phyloP scores from a whole-genome alignment of 2,797 vertebrate genomes.

The Manis crassicaudata region DNA sequence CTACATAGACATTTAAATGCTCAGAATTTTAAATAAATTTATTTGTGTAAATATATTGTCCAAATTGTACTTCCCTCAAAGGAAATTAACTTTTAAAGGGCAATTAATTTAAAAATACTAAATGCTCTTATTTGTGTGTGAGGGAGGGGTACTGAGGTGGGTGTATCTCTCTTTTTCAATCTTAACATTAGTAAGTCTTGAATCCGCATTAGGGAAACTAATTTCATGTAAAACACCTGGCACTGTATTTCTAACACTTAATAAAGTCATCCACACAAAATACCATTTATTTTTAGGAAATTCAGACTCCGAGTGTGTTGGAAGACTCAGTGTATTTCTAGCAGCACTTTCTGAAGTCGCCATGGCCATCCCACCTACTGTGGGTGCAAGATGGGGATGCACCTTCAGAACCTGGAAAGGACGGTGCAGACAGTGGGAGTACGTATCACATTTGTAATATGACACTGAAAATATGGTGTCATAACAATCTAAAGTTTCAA shows the following conservation, averaged over 20 bases:
- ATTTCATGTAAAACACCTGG: not conserved
- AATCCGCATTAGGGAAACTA: not conserved
- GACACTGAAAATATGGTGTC: not conserved
- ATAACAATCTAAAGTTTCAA: not conserved
- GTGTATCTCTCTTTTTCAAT: not conserved
- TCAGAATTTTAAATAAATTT: not conserved
- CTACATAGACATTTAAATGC: not conserved
- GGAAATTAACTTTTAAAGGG: not conserved
- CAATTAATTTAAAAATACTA: not conserved
- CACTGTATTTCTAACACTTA: not conserved
- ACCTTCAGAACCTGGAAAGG: too few relatives aligned
- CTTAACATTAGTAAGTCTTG: not conserved
- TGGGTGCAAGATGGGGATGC: fast-evolving
- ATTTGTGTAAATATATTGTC: not conserved
- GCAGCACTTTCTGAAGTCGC: fast-evolving
- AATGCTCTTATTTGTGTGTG: not conserved
- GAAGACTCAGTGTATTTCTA: not conserved
- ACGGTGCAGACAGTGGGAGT: fast-evolving
- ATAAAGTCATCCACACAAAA: not conserved
- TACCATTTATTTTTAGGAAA: not conserved
- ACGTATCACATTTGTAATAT: fast-evolving
- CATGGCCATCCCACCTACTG: fast-evolving
- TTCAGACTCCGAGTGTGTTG: not conserved
- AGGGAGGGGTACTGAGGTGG: fast-evolving
- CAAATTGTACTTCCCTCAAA: not conserved